Conservation (phyloP, 1,140 invertebrate species). For the Samia ricini region DNA sequence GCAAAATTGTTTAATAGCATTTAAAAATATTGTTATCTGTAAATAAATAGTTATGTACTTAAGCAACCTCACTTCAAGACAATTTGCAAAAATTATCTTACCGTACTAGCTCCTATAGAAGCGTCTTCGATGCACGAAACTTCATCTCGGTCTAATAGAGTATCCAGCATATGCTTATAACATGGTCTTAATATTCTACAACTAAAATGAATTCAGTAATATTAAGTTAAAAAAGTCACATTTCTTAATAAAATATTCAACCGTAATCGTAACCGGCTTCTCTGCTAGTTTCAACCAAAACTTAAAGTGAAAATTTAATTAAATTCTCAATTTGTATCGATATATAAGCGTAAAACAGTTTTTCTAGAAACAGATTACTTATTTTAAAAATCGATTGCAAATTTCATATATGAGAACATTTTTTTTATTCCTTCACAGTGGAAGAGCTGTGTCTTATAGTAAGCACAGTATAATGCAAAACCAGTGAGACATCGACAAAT, state of each 20-base stretch:
- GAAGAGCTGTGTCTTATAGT: no score
- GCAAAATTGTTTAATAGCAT: constrained; percentile 49
- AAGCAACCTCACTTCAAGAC: not conserved
- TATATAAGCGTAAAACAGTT: no score
- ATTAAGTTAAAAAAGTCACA: not conserved
- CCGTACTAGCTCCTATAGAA: constrained; percentile 41
- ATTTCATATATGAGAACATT: no score
- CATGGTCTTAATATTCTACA: constrained; percentile 45
- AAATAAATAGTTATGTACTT: constrained; percentile 10
- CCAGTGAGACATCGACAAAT: no score
- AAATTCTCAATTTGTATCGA: not conserved
- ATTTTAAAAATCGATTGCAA: no score
- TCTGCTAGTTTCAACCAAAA: no score
- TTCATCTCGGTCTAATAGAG: constrained; percentile 39
- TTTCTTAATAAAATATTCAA: not conserved
- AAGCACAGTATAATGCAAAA: no score
- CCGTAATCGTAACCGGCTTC: no score
- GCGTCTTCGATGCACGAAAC: constrained; percentile 50
- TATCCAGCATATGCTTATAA: constrained; percentile 44
- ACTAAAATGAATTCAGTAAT: constrained; percentile 25
- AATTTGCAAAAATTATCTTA: constrained; percentile 19
- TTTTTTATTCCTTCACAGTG: no score
- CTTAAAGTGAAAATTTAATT: not conserved
- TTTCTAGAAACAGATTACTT: no score
- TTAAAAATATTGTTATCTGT: constrained; percentile 53